phyloP scores from a whole-genome alignment of 2,113 vertebrate genomes.

The Eulacestoma nigropectus region DNA sequence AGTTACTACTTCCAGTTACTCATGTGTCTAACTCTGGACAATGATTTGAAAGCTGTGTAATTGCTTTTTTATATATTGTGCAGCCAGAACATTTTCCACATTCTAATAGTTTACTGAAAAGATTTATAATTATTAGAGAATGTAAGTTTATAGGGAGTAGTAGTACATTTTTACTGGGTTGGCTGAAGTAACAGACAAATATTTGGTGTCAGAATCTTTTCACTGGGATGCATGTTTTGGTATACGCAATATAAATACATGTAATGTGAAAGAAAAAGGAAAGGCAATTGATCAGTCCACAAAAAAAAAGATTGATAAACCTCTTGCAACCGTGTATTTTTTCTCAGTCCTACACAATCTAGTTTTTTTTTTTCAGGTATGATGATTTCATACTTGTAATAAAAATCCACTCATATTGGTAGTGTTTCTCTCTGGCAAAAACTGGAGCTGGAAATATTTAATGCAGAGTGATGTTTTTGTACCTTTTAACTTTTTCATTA shows the following conservation, averaged over 20 bases:
- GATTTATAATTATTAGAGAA: background rate
- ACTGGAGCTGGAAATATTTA: background rate
- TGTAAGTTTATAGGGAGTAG: background rate
- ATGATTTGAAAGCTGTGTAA: conserved; percentile 13
- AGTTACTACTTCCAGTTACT: background rate
- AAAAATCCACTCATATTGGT: background rate
- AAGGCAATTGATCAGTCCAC: background rate
- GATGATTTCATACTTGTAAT: background rate
- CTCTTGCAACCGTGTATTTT: background rate
- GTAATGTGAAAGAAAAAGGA: background rate
- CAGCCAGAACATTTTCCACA: background rate
- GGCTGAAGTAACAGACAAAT: background rate
- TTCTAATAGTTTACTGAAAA: background rate
- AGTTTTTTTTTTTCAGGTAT: background rate
- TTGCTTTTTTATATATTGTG: conserved; percentile 37
- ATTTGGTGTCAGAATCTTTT: background rate
- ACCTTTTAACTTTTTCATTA: background rate
- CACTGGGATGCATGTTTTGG: background rate
- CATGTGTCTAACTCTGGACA: background rate
- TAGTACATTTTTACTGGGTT: background rate
- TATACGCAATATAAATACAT: background rate
- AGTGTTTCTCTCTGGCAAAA: background rate
- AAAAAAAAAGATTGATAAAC: background rate
- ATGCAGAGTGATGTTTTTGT: background rate
- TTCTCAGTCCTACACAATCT: background rate